Conservation (phyloP, 2,797 vertebrate genomes). For the Pseudotriccus pelzelni region DNA sequence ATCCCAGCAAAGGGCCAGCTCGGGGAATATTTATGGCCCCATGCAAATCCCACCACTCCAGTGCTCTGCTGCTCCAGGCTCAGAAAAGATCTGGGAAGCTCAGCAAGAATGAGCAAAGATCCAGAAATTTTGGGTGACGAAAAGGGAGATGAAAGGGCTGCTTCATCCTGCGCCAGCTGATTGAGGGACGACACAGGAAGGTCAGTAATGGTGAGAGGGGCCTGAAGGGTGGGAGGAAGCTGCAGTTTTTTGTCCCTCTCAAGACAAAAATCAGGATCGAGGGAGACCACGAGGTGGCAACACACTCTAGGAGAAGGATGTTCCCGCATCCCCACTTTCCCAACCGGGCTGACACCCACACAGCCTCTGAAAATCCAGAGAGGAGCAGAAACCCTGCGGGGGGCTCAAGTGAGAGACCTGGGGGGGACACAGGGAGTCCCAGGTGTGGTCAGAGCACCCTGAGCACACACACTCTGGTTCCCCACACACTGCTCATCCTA, state of each 20-base stretch:
- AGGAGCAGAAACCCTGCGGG: background rate
- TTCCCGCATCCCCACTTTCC: background rate
- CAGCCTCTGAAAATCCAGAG: background rate
- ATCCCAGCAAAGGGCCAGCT: background rate
- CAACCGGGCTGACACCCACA: fast-evolving
- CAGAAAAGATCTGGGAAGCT: fast-evolving
- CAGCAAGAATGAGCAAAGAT: background rate
- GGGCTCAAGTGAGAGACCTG: background rate
- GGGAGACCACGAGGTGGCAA: conserved; percentile 56
- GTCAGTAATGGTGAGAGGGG: background rate
- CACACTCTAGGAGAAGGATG: background rate
- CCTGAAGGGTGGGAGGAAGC: background rate
- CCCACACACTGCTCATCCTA: no score
- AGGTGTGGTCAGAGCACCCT: background rate
- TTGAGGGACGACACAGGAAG: fast-evolving
- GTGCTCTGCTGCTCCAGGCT: background rate
- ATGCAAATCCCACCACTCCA: background rate
- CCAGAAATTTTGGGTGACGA: background rate
- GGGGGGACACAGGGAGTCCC: background rate
- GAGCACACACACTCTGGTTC: background rate
- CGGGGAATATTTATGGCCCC: fast-evolving
- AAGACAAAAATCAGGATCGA: background rate
- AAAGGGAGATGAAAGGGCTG: background rate
- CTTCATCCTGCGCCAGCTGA: background rate
- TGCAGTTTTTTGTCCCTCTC: background rate